Percentiles rank a stretch among this genome's conserved stretches.
These are phyloP conservation scores for Drosophila aff. DNA, from an alignment of 1,140 invertebrate species.

Conservation along the genomic window DNA sequence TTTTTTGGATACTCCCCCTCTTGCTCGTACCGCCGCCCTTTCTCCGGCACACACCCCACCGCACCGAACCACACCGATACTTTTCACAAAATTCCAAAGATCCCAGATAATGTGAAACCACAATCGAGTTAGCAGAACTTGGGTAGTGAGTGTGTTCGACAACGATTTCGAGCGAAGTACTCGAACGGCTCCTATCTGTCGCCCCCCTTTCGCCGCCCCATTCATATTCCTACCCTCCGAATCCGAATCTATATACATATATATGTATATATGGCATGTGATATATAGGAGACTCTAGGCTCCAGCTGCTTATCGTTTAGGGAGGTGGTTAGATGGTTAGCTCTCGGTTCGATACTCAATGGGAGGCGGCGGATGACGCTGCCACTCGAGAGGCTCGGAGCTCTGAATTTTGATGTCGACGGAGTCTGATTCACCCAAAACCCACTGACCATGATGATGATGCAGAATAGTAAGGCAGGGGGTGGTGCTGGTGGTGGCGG, in stretches of 20 bases:
- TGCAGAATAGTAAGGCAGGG: constrained; percentile 43
- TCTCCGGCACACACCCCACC: neutral
- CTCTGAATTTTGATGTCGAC: neutral
- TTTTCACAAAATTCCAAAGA: constrained; percentile 62
- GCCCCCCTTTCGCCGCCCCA: constrained; percentile 4
- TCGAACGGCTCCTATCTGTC: constrained; percentile 52
- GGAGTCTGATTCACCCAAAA: constrained; percentile 60
- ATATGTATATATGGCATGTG: constrained; percentile 15
- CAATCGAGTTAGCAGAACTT: constrained; percentile 66
- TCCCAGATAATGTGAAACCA: constrained; percentile 64
- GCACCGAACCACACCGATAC: constrained; percentile 12
- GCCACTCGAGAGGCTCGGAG: constrained; percentile 10
- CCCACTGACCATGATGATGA: constrained; percentile 71
- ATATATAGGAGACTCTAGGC: constrained; percentile 7
- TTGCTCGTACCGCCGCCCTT: neutral
- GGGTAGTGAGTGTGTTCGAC: constrained; percentile 65
- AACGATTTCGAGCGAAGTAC: constrained; percentile 65
- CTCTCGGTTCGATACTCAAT: constrained; percentile 65
- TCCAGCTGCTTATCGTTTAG: constrained; percentile 71
- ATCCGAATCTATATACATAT: constrained; percentile 3
- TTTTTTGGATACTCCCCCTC: constrained; percentile 4
- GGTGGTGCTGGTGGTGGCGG: neutral
- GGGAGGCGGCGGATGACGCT: constrained; percentile 56
- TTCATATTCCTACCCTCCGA: constrained; percentile 1
- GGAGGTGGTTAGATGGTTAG: constrained; percentile 24